These are phyloP conservation scores for Phaethornis superciliosus DNA, from an alignment of 2,113 vertebrate species.

Conservation along the genomic window DNA sequence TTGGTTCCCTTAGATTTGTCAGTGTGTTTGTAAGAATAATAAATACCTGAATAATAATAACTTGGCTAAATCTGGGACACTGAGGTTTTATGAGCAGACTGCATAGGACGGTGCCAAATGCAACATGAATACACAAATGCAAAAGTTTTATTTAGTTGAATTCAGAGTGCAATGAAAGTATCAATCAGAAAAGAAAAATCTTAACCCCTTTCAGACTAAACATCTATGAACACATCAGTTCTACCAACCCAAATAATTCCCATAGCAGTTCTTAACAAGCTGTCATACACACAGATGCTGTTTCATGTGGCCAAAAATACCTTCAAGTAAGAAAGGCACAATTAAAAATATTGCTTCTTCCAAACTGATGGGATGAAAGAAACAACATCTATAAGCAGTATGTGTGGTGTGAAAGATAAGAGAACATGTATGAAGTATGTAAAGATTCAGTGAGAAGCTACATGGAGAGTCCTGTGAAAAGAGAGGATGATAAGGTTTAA, in stretches of 20 bases:
- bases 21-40: conserved; percentile 24
- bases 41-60: conserved; percentile 60
- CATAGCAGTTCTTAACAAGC: not conserved
- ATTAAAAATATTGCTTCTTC: not conserved
- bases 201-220: not conserved
- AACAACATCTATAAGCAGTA: not conserved
- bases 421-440: not conserved
- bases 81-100: conserved; percentile 35
- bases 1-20: conserved; percentile 26
- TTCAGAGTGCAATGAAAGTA: not conserved
- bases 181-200: not conserved
- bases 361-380: not conserved
- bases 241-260: not conserved
- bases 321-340: not conserved
- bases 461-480: not conserved
- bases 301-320: not conserved
- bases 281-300: rapidly evolving
- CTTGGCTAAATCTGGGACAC: conserved; percentile 25
- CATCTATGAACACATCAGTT: not conserved
- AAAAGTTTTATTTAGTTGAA: conserved; percentile 46
- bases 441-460: not conserved
- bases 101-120: conserved; percentile 19
- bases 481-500: not conserved
- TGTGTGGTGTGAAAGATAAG: not conserved
- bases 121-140: conserved; percentile 18